Evolutionary conservation across 2,113 vertebrate genomes (phyloP), one percentile per base, ranked within the genome.

Genomic region (Otolemur garnettii): DNA sequence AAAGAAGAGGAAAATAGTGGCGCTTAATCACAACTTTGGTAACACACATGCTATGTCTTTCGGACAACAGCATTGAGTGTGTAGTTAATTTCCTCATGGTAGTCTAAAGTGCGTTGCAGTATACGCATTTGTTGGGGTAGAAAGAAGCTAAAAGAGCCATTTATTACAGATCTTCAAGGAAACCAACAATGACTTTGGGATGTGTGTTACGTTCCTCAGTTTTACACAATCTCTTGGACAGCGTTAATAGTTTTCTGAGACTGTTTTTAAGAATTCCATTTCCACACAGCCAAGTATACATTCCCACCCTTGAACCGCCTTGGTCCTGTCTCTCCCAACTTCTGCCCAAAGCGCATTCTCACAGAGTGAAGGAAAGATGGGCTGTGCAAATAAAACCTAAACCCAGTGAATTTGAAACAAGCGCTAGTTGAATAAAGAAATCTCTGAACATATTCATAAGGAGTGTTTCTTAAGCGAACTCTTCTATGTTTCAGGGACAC

Each of bases 371-470:
- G 86, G 69, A 80, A 84, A 93, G 94, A 91, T 82, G 93, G 79
- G 74, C 28, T 17, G 24, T 9, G 12, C 12, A 81, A 91, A 93
- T 64, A 86, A 89, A 91, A 75, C 59, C 88, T 53, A 68, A 68
- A 62, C 59, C 75, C 87, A 42, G 85, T 8, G 71, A 96, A 94
- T 93, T 71, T 71, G 75, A 85, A 94, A 72, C 90, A 90, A 96
- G 86, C 14, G 55, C 72, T 30, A 59, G 64, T 42, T 66, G 83
- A 53, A 96, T 92, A 96, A 96, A 97, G 90, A 96, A 97, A 91
- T 74, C 92, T 79, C 83, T 81, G 24, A 94, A 96, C 96, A 94
- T 96, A 97, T 96, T 98, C 96, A 95, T 96, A 97, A 94, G 91
- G 68, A 90, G 21, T 62, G 93, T 90, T 97, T 96, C 97, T 98